Base-by-base conservation (phyloP, 1,140 invertebrate species). In the Babylonia areolata region DNA sequence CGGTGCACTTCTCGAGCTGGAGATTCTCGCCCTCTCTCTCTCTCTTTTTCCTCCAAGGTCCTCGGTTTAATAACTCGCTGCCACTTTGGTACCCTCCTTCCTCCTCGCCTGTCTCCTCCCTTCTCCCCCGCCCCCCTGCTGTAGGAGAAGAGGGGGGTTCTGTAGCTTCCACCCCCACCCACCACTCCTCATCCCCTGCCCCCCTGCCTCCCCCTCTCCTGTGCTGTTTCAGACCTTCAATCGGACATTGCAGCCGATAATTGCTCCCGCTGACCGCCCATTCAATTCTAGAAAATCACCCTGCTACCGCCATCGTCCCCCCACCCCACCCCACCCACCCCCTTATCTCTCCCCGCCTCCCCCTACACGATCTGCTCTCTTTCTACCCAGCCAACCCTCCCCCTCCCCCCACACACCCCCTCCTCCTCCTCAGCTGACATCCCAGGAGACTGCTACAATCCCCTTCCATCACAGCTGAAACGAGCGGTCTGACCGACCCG, bases 201-300 rank as follows among this genome's bases (percentile, higher is more conserved):
- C 58, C 51, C 17, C 42, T 31, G n/a, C 31, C 39, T 12, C 42
- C 28, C 42, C 46, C 42, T 54, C 42, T 31, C 54, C 71, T 15
- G 0, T 73, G 9, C 71, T 20, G 11, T 20, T 73, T 31, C 71
- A 73, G 71, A 9, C 75, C 75, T 40, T 6, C 75, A 77, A 77
- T 40, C 37, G 75, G 75, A 39, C 75, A 23, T 37, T 5, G 75
- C 37, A 58, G 78, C 78, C 31, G 40, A 80, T 80, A 80, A 80
- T 80, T 54, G 46, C 78, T 80, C 28, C 28, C 46, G n/a, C 78
- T 80, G 78, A 80, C 78, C 46, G 46, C 78, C 78, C 42, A 40
- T 77, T 77, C 75, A 77, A 77, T 77, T 77, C 75, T 31, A 40
- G 75, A 77, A 77, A 39, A 77, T 77, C 75, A 28, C 75, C 75